Evolutionary conservation across 1,140 invertebrate species (phyloP), one percentile per base, ranked within the genome.

Genomic region (Heliothis virescens): DNA sequence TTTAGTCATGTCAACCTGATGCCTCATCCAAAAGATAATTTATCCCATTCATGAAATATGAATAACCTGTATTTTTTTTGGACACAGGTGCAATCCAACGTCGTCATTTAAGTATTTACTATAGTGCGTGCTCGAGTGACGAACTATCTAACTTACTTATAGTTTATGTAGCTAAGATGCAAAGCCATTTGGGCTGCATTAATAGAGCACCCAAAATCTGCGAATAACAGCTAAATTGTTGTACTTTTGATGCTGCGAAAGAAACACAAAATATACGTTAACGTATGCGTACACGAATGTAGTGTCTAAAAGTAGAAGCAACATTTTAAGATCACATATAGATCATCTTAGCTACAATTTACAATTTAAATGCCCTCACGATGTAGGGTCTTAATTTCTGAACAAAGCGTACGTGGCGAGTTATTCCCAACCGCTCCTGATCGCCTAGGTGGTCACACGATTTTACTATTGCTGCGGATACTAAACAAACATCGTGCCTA

Each of bases 371-470:
- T 85, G 78, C 72, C 81, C 83, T 88, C 90, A 90, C 87, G 89
- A 90, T 81, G 76, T 77, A 79, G 73, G 72, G n/a, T 67, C 78
- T 83, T 55, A 62, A 84, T 83, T 79, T n/a, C 76, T 79, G 75
- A 77, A 87, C 81, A 87, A 82, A 84, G 85, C 83, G 79, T 76
- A 82, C n/a, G 82, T 84, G 80, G 79, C 79, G 79, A 84, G 85
- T 83, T 89, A 91, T 92, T 89, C n/a, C n/a, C n/a, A n/a, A 79
- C 74, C 62, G 69, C 85, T 87, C 83, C 85, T n/a, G 80, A 91
- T 91, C 89, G 77, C 77, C 79, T 67, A 67, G 81, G 80, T 84
- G 83, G 89, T 92, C 91, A 92, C 91, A n/a, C n/a, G 91, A 92
- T 87, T 82, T 83, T 50, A 78, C 83, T 87, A 82, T 89, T 89